phyloP scores from a whole-genome alignment of 2,888 invertebrate species.

The Mycalesis mineus region DNA sequence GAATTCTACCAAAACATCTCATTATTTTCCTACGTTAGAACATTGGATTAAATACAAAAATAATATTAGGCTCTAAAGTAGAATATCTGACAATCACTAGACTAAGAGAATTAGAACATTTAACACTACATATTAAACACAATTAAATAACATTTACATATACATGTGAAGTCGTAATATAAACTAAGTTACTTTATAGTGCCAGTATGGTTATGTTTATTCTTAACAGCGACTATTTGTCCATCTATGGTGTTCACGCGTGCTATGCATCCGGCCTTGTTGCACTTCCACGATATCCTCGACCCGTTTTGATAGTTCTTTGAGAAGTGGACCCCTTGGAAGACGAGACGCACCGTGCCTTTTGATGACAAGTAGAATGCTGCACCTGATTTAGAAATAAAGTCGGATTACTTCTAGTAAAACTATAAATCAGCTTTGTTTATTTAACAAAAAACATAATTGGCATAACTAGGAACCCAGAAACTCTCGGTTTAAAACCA shows the following conservation, averaged over 20 bases:
- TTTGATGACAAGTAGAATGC: slow-evolving; percentile 39
- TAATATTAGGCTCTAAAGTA: too few relatives aligned
- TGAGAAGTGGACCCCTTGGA: slow-evolving; percentile 42
- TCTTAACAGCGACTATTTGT: slow-evolving; percentile 39
- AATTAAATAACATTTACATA: too few relatives aligned
- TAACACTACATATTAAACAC: too few relatives aligned
- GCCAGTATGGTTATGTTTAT: slow-evolving; percentile 42
- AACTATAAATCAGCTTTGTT: background rate
- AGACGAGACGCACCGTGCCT: slow-evolving; percentile 44
- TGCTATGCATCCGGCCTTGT: slow-evolving; percentile 47
- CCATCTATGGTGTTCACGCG: slow-evolving; percentile 43
- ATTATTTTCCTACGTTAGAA: too few relatives aligned
- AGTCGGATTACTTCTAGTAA: background rate
- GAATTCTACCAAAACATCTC: too few relatives aligned
- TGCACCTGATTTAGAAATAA: slow-evolving; percentile 31
- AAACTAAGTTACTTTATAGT: background rate
- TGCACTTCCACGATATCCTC: slow-evolving; percentile 54
- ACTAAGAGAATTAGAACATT: too few relatives aligned
- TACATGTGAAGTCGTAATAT: too few relatives aligned
- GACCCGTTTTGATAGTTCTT: slow-evolving; percentile 52
- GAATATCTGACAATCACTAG: too few relatives aligned
- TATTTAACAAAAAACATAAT: too few relatives aligned
- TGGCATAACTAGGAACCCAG: too few relatives aligned
- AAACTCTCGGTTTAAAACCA: too few relatives aligned
- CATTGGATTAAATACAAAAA: too few relatives aligned